These are phyloP conservation scores for Micrasema longulum DNA, from an alignment of 1,140 invertebrate genomes.

Conservation along the genomic window DNA sequence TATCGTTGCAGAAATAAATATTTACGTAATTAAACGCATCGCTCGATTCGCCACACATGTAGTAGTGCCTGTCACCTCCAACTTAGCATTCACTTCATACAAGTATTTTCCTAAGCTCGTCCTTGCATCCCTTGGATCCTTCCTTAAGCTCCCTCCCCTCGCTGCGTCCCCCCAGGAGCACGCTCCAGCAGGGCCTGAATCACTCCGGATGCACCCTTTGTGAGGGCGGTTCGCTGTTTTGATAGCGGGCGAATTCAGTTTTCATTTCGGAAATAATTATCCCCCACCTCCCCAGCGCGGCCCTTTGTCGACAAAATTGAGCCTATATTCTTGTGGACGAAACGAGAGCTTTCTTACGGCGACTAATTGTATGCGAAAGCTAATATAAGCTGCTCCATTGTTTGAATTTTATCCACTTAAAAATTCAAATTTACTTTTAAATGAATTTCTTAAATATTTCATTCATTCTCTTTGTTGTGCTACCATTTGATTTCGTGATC, in stretches of 20 bases:
- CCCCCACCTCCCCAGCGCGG: conserved; percentile 26
- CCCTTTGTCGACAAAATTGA: conserved; percentile 35
- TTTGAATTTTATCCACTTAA: conserved; percentile 30
- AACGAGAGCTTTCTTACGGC: conserved; percentile 36
- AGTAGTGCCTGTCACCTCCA: conserved; percentile 16
- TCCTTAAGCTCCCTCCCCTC: not conserved
- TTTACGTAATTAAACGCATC: too few species aligned
- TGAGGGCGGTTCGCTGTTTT: conserved; percentile 50
- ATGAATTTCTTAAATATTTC: not conserved
- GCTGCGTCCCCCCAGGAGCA: conserved; percentile 19
- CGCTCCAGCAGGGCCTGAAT: conserved; percentile 49
- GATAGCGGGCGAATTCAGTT: conserved; percentile 54
- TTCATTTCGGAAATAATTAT: conserved; percentile 55
- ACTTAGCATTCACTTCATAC: conserved; percentile 32
- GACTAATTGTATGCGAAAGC: conserved; percentile 36
- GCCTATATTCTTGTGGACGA: conserved; percentile 3
- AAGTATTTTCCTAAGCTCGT: not conserved
- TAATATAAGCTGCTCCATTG: conserved; percentile 33
- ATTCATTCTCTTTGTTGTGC: not conserved
- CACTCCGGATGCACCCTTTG: conserved; percentile 55
- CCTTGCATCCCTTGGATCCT: not conserved
- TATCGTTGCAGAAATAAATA: too few species aligned
- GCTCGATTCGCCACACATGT: too few species aligned
- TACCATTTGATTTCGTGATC: too few species aligned
- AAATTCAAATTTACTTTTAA: conserved; percentile 2